These are phyloP conservation scores for Crematogaster levior DNA, from an alignment of 2,888 invertebrate genomes.

Conservation along the genomic window DNA sequence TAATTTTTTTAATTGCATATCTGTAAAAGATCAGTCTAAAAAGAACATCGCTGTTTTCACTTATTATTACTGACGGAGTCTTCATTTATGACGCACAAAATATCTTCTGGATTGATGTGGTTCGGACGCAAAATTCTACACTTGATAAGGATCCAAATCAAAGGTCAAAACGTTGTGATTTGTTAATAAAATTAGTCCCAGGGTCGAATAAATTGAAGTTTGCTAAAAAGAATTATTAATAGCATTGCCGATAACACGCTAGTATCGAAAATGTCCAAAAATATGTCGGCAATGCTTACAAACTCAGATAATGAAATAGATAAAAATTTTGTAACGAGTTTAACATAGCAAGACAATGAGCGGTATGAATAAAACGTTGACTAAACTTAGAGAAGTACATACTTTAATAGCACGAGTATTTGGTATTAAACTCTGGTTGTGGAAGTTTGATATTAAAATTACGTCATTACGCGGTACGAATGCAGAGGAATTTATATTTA, in stretches of 20 bases:
- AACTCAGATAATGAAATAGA: neutral
- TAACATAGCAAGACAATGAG: slow-evolving; percentile 10
- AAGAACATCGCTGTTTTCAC: too few relatives aligned
- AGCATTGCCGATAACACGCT: neutral
- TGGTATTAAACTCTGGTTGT: slow-evolving; percentile 27
- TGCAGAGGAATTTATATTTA: slow-evolving; percentile 13
- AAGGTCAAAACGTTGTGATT: too few relatives aligned
- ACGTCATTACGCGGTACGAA: neutral
- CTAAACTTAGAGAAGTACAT: slow-evolving; percentile 23
- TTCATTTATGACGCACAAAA: too few relatives aligned
- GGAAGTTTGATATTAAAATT: slow-evolving; percentile 30
- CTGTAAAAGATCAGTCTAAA: neutral
- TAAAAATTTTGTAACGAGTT: neutral
- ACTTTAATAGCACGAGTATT: neutral
- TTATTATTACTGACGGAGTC: too few relatives aligned
- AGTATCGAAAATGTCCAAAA: neutral
- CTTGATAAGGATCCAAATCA: too few relatives aligned
- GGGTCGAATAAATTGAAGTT: too few relatives aligned
- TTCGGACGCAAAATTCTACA: too few relatives aligned
- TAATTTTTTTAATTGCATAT: neutral
- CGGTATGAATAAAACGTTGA: slow-evolving; percentile 30
- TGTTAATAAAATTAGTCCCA: too few relatives aligned
- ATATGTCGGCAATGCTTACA: neutral
- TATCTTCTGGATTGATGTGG: too few relatives aligned
- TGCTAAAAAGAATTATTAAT: neutral